A percentile compares a stretch with the other conserved stretches of the same genome.
phyloP scores from a whole-genome alignment of 2,113 vertebrate genomes.

The Caretta caretta region DNA sequence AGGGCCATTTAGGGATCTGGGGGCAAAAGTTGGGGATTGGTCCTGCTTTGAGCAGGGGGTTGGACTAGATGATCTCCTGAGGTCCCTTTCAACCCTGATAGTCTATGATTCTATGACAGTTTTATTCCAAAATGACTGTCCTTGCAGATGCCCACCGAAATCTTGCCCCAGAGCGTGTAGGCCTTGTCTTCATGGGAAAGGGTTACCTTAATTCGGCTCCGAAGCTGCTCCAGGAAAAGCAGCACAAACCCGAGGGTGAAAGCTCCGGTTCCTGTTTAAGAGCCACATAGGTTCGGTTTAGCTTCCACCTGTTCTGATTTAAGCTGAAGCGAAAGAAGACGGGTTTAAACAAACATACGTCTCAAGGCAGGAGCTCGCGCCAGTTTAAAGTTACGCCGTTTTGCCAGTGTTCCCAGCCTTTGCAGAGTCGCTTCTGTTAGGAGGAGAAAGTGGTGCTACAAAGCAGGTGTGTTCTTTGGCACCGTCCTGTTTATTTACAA shows the following conservation, averaged over 20 bases:
- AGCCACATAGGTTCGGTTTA: neutral
- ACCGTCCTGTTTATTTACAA: neutral
- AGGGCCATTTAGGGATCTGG: no score
- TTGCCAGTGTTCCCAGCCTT: neutral
- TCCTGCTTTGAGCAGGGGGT: no score
- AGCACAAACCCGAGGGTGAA: neutral
- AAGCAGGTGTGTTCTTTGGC: neutral
- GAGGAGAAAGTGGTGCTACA: neutral
- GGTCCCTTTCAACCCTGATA: no score
- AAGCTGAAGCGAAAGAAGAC: neutral
- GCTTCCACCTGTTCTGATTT: neutral
- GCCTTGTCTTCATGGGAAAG: neutral
- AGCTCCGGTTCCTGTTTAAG: neutral
- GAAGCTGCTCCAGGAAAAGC: neutral
- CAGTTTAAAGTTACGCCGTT: neutral
- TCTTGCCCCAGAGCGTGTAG: no score
- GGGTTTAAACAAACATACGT: neutral
- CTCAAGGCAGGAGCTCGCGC: neutral
- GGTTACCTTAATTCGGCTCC: neutral
- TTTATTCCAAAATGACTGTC: neutral
- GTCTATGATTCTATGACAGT: neutral
- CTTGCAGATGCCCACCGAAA: neutral
- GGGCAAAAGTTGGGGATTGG: no score
- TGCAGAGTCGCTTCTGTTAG: neutral
- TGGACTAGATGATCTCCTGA: no score